Conservation (phyloP, 1,140 invertebrate species). For the Muscidifurax raptorellus region DNA sequence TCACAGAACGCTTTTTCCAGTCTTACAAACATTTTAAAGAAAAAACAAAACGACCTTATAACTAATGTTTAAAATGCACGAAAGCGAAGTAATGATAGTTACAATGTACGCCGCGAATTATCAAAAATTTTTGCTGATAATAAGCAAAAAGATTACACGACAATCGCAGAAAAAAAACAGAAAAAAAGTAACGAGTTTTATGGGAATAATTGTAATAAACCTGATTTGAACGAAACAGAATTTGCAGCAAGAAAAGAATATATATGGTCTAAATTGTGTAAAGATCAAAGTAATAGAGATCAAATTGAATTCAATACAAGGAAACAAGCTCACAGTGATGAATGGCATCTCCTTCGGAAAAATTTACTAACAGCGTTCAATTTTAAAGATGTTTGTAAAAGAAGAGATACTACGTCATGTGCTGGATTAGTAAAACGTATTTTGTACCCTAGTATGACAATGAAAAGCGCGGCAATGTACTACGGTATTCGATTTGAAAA, state of each 20-base stretch:
- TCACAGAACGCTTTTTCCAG: conserved; percentile 59
- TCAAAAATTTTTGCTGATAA: neutral
- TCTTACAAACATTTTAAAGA: conserved; percentile 66
- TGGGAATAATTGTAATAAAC: neutral
- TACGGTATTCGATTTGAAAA: conserved; percentile 64
- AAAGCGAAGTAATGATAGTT: neutral
- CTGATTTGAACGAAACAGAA: neutral
- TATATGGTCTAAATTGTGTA: conserved; percentile 6
- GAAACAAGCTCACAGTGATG: conserved; percentile 57
- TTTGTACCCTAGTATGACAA: conserved; percentile 56
- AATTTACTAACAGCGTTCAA: conserved; percentile 67
- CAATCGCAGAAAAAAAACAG: neutral
- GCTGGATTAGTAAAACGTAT: conserved; percentile 59
- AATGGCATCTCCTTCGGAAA: conserved; percentile 61
- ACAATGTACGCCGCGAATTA: neutral
- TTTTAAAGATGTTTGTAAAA: conserved; percentile 64
- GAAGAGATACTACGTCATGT: conserved; percentile 55
- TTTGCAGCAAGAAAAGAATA: conserved; percentile 8
- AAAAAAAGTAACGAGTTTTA: neutral
- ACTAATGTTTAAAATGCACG: conserved; percentile 45
- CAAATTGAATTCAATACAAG: conserved; percentile 60
- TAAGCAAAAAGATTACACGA: neutral
- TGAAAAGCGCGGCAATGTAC: conserved; percentile 49
- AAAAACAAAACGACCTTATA: conserved; percentile 30
- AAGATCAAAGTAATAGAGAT: conserved; percentile 36